phyloP scores from a whole-genome alignment of 2,113 vertebrate species.

The Ranitomeya variabilis region DNA sequence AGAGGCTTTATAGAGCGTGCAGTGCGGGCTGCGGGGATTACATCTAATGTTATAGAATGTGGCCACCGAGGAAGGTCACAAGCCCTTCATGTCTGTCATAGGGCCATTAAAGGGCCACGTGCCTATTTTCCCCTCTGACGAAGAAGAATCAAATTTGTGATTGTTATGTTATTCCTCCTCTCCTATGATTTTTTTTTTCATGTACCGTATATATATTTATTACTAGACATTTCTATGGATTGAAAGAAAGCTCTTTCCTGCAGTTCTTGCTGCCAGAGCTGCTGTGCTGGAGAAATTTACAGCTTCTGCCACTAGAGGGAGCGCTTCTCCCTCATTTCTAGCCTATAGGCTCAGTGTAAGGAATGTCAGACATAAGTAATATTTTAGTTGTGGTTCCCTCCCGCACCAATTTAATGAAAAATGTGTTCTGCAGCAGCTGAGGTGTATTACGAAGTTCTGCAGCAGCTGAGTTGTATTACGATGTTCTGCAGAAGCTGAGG shows the following conservation, averaged over 20 bases:
- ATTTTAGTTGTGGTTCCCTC: slow-evolving; percentile 8
- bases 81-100: not conserved
- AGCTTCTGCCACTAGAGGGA: not conserved
- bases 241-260: too few relatives aligned
- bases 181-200: not conserved
- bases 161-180: not conserved
- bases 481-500: not conserved
- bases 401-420: not conserved
- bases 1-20: slow-evolving; percentile 28
- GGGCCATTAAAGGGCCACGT: not conserved
- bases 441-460: not conserved
- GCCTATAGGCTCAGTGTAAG: too few relatives aligned
- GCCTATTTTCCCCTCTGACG: not conserved
- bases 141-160: not conserved
- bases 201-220: not conserved
- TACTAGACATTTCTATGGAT: not conserved
- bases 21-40: slow-evolving; percentile 9
- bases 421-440: not conserved
- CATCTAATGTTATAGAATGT: not conserved
- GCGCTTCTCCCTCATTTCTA: not conserved
- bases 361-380: not conserved
- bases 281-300: slow-evolving; percentile 9
- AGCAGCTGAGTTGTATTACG: not conserved
- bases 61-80: not conserved
- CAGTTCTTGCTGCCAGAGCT: not conserved